Conservation (phyloP, 2,888 invertebrate species). For the Nephrocerus scutellatus region DNA sequence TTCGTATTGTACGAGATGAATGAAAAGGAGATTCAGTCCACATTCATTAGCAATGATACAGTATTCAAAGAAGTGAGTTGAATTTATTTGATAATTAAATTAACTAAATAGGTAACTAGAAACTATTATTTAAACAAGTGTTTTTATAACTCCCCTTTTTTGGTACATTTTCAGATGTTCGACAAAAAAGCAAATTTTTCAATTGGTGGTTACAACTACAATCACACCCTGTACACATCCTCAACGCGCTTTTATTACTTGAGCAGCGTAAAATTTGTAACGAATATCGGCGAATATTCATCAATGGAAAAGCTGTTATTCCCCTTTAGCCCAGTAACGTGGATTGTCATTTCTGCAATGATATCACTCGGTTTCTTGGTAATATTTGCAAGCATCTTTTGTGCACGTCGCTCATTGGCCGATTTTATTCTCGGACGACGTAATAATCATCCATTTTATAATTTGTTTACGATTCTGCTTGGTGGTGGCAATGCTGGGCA, state of each 20-base stretch:
- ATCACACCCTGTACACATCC: constrained; percentile 23
- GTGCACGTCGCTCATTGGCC: neutral
- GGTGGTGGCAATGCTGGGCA: constrained; percentile 11
- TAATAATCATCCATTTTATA: constrained; percentile 23
- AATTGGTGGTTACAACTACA: constrained; percentile 32
- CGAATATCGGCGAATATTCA: constrained; percentile 30
- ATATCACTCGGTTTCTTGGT: constrained; percentile 22
- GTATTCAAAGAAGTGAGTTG: constrained; percentile 31
- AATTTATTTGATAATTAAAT: too few species aligned
- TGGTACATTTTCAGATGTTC: constrained; percentile 28
- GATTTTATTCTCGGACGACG: constrained; percentile 14
- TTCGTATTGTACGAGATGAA: constrained; percentile 28
- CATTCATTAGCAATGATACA: constrained; percentile 25
- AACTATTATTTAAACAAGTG: too few species aligned
- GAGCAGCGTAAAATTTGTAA: constrained; percentile 32
- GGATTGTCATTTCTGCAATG: constrained; percentile 25
- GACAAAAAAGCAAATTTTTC: constrained; percentile 27
- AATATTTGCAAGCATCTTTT: constrained; percentile 12
- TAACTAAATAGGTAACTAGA: too few species aligned
- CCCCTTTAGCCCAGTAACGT: constrained; percentile 31
- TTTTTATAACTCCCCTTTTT: neutral
- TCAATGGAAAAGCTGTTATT: constrained; percentile 33
- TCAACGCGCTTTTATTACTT: constrained; percentile 32
- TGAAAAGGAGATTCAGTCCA: constrained; percentile 24
- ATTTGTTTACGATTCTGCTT: constrained; percentile 28